Conservation (phyloP, 2,113 vertebrate genomes). For the Saccopteryx bilineata region DNA sequence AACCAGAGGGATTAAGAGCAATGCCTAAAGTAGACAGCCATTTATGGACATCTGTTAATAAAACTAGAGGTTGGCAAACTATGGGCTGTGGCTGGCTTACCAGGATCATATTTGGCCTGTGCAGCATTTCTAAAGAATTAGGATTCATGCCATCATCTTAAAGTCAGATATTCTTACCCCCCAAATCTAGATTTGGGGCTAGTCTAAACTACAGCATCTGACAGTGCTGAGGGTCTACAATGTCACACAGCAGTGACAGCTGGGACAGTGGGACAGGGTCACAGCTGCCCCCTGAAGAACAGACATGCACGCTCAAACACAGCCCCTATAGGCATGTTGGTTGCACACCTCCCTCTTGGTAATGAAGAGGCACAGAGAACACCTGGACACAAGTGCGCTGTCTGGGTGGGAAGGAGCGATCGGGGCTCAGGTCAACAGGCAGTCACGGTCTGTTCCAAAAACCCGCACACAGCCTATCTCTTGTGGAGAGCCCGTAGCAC, state of each 20-base stretch:
- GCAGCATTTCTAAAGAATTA: conserved; percentile 8
- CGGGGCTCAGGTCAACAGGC: background rate
- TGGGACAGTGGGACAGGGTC: background rate
- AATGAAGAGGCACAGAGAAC: background rate
- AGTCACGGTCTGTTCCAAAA: background rate
- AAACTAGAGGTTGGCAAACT: background rate
- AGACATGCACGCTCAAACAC: accelerated
- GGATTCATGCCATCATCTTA: background rate
- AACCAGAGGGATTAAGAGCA: background rate
- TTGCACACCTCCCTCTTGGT: background rate
- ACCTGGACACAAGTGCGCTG: background rate
- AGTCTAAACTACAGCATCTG: background rate
- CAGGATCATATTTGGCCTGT: background rate
- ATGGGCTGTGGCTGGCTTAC: background rate
- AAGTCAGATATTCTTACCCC: background rate
- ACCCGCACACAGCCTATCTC: background rate
- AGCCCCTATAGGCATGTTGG: background rate
- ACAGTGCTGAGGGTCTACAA: background rate
- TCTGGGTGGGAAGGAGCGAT: too few species aligned
- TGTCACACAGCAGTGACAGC: background rate
- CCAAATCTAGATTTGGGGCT: background rate
- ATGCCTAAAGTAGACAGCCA: background rate
- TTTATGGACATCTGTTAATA: background rate
- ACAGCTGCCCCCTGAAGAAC: background rate
- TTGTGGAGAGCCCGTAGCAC: background rate